Evolutionary conservation across 2,888 invertebrate genomes (phyloP).

Genomic region (Chrysopilus asiliformis): DNA sequence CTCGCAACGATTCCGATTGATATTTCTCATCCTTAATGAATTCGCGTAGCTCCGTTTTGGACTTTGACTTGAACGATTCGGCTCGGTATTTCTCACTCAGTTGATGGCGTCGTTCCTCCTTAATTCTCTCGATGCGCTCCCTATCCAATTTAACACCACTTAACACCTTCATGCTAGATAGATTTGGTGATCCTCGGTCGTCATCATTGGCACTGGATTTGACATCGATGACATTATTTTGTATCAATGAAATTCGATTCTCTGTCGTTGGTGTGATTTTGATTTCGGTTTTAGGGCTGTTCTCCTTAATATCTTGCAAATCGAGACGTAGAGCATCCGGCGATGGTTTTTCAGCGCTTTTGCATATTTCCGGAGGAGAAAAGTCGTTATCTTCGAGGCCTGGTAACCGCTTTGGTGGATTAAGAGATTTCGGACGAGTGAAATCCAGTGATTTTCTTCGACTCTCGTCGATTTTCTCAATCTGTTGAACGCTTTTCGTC

Average conservation of each 20-base stretch:
- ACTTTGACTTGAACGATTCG: constrained; percentile 54
- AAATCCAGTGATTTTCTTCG: constrained; percentile 51
- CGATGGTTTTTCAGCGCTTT: constrained; percentile 6
- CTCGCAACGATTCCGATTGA: constrained; percentile 27
- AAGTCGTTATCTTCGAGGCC: constrained; percentile 19
- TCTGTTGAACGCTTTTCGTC: constrained; percentile 25
- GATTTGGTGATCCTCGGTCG: constrained; percentile 24
- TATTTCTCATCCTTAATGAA: constrained; percentile 25
- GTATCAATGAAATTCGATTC: constrained; percentile 47
- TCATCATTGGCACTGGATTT: constrained; percentile 21
- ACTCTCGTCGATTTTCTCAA: constrained; percentile 24
- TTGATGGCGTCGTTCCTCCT: constrained; percentile 76
- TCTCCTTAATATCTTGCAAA: constrained; percentile 16
- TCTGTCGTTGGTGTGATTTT: constrained; percentile 46
- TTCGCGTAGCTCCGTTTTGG: constrained; percentile 32
- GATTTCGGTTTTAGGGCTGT: constrained; percentile 13
- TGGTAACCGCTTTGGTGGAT: constrained; percentile 41
- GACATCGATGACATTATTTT: constrained; percentile 29
- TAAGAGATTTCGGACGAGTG: constrained; percentile 42
- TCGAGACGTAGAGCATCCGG: constrained; percentile 19
- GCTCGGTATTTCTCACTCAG: constrained; percentile 75
- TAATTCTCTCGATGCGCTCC: constrained; percentile 79
- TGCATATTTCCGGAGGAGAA: constrained; percentile 14
- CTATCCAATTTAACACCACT: constrained; percentile 50
- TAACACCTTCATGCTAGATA: constrained; percentile 30